Evolutionary conservation across 2,113 vertebrate species (phyloP), one percentile per base, ranked within the genome.

Genomic region (Malaclemys terrapin): DNA sequence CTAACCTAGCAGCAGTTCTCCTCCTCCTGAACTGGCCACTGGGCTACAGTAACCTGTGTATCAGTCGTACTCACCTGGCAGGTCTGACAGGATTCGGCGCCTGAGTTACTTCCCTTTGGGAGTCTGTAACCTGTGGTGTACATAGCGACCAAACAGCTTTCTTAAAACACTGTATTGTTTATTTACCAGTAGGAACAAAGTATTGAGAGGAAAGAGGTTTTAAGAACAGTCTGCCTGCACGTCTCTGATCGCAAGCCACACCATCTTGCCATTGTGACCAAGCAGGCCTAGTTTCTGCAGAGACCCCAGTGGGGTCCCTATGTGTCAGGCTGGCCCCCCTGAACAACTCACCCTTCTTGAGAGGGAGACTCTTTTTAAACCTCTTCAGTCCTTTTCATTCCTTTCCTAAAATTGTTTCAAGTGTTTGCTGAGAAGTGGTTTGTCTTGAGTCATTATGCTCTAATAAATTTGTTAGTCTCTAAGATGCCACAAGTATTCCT

Each of bases 171-270:
- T 53, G 17, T 53, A 53, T 53, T 53, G 52, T 53, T 53, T 53
- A 53, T 53, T 53, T 87, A 20, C 17, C 35, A 72, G 38, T 0
- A 49, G 45, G n/a, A 94, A 42, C 31, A 20, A 85, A 80, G 45
- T 82, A 80, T 35, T 14, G 31, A 12, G 31, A 42, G 85, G 56
- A 90, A 42, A 20, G 80, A 16, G 8, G 45, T 25, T 93, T 65
- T 84, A 38, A 87, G 89, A 86, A 1, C 42, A 42, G 5, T 78
- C 54, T 16, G 65, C 5, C 10, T 8, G 85, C 56, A 9, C 76
- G 6, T 78, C 53, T 85, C 24, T 82, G 86, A 42, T 56, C 53
- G 82, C 84, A 89, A 95, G 72, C 45, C 87, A 59, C 49, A 17
- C n/a, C 11, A 6, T 5, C 79, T 31, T 85, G 45, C 22, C 14